A percentile compares a stretch with the other conserved stretches of the same genome.
phyloP scores from a whole-genome alignment of 2,113 vertebrate species.

The Macrotus californicus region DNA sequence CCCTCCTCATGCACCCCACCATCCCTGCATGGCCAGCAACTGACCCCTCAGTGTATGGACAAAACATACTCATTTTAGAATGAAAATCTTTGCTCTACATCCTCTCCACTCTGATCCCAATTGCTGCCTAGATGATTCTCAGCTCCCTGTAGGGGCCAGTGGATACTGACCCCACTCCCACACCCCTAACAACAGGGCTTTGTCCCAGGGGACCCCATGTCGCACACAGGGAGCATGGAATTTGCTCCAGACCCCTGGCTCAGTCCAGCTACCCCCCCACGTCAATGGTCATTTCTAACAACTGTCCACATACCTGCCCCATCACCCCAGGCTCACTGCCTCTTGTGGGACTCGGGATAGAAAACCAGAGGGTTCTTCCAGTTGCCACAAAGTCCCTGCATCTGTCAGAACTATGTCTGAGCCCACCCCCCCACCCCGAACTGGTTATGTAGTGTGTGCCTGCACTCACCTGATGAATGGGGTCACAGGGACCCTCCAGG shows the following conservation, averaged over 20 bases:
- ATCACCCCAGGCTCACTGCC: too few species aligned
- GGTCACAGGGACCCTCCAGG: neutral
- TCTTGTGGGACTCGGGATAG: neutral
- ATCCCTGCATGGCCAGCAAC: rapidly evolving
- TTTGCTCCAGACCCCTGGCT: rapidly evolving
- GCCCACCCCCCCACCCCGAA: neutral
- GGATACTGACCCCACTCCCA: neutral
- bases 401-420: neutral
- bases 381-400: neutral
- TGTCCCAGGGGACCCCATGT: neutral
- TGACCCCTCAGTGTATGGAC: rapidly evolving
- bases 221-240: neutral
- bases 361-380: neutral
- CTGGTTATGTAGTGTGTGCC: too few species aligned
- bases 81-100: neutral
- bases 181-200: neutral
- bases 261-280: neutral
- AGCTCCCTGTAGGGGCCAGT: too few species aligned
- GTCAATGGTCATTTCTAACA: neutral
- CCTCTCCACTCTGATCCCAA: neutral
- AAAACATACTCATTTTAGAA: neutral
- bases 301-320: neutral
- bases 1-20: neutral
- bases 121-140: neutral
- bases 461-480: neutral